Base-by-base conservation (phyloP, 2,888 invertebrate species). In the Tachina grossa region DNA sequence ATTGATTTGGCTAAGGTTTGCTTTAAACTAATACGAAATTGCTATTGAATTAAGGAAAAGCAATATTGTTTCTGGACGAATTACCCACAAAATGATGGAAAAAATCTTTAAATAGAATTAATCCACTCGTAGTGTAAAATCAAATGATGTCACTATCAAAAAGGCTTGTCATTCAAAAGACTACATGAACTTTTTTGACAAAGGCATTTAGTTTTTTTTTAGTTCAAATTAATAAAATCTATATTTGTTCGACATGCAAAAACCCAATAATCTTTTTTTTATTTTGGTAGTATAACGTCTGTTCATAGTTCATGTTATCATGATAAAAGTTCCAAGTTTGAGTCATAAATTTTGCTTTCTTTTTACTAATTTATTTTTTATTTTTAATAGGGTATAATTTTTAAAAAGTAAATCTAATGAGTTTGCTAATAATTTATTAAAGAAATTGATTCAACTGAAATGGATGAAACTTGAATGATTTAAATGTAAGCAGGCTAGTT, bases 321-420 rank as follows among this genome's bases (percentile, higher is more conserved):
- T 61, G 74, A 74, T 74, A 66, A 80, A 39, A 69, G 13, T 1
- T n/a, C 10, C 4, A 14, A 14, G 9, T 69, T 53, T 9, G 6
- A 16, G 22, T 72, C 19, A 22, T 68, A 75, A 69, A 69, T 69
- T 53, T 81, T 59, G 22, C 66, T 16, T 61, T 43, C 66, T 49
- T n/a, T 39, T 47, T 43, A 53, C 53, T 53, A 43, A 45, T 19
- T 59, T 63, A 11, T 19, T 43, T 57, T 19, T 13, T 55, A 31
- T 39, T 22, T 69, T 65, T 49, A 76, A 76, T 59, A 65, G 51
- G 75, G 79, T 57, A 84, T 84, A 75, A 79, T 45, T 79, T 68
- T 59, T 66, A 16, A 10, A 11, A 47, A 77, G 47, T 55, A 76
- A 75, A 63, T 83, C 78, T 83, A 78, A 83, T 83, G 68, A 78